phyloP scores from a whole-genome alignment of 2,888 invertebrate species.

The Zeuzera pyrina region DNA sequence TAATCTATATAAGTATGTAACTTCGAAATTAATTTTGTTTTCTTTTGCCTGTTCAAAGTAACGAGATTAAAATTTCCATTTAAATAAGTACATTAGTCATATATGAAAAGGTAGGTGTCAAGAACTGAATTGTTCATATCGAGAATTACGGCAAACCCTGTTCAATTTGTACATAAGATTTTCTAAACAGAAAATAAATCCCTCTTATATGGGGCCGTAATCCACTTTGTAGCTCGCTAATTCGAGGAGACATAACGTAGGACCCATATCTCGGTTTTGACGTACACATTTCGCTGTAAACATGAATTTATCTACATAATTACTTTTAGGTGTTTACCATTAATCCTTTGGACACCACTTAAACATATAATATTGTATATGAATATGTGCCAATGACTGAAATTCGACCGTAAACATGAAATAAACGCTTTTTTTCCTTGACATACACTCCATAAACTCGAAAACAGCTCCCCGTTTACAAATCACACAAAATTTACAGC shows the following conservation, averaged over 20 bases:
- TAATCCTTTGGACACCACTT: not conserved
- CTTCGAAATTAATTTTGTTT: too few species aligned
- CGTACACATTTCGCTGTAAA: conserved; percentile 25
- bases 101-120: conserved; percentile 4
- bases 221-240: conserved; percentile 38
- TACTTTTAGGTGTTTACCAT: not conserved
- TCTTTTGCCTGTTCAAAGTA: too few species aligned
- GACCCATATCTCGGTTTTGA: conserved; percentile 41
- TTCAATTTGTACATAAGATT: conserved; percentile 29
- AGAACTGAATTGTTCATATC: conserved; percentile 11
- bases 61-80: too few species aligned
- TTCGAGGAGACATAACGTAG: conserved; percentile 31
- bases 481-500: too few species aligned
- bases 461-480: too few species aligned
- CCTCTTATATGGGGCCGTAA: conserved; percentile 33
- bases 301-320: conserved; percentile 28
- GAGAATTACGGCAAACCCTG: conserved; percentile 9
- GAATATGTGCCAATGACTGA: too few species aligned
- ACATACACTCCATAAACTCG: too few species aligned
- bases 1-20: too few species aligned
- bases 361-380: not conserved
- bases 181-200: conserved; percentile 37
- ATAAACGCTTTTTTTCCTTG: too few species aligned
- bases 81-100: too few species aligned
- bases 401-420: too few species aligned